Evolutionary conservation across 2,888 invertebrate genomes (phyloP).

Genomic region (Tetropium fuscum): DNA sequence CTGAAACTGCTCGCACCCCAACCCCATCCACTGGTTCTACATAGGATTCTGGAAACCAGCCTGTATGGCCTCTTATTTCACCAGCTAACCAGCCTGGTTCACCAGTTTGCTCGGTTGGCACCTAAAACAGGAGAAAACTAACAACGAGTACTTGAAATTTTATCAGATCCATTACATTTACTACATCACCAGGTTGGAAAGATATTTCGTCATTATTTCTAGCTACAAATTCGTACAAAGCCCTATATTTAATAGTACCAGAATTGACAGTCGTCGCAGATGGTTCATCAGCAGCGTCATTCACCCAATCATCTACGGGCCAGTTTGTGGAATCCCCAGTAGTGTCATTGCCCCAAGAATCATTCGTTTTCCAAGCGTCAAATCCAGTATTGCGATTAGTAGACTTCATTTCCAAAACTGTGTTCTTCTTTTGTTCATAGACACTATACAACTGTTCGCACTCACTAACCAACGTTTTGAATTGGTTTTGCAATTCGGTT

Average conservation of each 20-base stretch:
- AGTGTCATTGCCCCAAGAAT: conserved; percentile 65
- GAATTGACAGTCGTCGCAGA: conserved; percentile 62
- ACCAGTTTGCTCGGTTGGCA: conserved; percentile 82
- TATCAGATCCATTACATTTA: conserved; percentile 76
- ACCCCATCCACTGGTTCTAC: conserved; percentile 79
- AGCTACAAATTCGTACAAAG: conserved; percentile 94
- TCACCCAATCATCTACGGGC: conserved; percentile 64
- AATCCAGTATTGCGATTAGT: conserved; percentile 61
- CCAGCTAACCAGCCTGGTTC: conserved; percentile 99
- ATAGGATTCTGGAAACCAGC: conserved; percentile 98
- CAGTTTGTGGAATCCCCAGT: conserved; percentile 64
- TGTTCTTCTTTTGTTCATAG: conserved; percentile 76
- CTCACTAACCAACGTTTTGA: conserved; percentile 75
- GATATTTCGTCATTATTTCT: conserved; percentile 93
- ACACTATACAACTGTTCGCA: conserved; percentile 75
- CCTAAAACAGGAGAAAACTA: conserved; percentile 62
- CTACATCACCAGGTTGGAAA: conserved; percentile 93
- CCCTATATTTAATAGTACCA: conserved; percentile 81
- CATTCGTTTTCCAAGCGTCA: conserved; percentile 71
- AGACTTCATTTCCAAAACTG: conserved; percentile 64
- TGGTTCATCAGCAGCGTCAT: conserved; percentile 48
- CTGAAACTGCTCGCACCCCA: conserved; percentile 59
- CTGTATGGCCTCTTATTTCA: conserved; percentile 88
- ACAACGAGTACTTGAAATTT: no score
- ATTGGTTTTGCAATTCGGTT: conserved; percentile 77